phyloP scores from a whole-genome alignment of 2,888 invertebrate genomes.

The Aphidoletes aphidimyza region DNA sequence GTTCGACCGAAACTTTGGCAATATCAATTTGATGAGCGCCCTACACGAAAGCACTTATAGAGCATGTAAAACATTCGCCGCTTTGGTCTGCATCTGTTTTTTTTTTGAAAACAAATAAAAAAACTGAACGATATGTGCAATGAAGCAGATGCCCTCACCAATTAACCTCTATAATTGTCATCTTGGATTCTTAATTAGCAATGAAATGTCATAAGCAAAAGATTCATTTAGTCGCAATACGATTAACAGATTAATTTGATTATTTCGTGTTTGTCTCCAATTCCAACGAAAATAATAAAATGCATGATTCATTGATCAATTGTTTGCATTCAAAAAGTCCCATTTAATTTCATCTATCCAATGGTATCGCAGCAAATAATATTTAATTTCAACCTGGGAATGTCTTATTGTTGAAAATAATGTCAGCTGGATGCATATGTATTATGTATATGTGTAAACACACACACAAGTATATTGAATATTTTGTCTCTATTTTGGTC shows the following conservation, averaged over 20 bases:
- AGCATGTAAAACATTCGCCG: neutral
- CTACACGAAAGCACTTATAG: neutral
- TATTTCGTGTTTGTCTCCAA: no score
- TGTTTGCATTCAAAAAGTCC: no score
- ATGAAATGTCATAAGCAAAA: neutral
- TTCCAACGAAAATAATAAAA: no score
- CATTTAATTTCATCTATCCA: no score
- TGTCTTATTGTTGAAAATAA: neutral
- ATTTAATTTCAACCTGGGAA: neutral
- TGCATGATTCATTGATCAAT: no score
- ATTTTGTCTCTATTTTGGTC: neutral
- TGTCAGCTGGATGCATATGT: neutral
- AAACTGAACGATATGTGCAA: no score
- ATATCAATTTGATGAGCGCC: neutral
- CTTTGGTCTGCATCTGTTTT: neutral
- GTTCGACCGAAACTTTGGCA: neutral
- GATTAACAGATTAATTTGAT: neutral
- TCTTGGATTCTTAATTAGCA: neutral
- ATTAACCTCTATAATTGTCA: constrained; percentile 3
- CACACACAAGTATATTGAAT: no score
- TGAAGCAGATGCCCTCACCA: neutral
- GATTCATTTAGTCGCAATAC: neutral
- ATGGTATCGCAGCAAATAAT: no score
- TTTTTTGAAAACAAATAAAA: neutral
- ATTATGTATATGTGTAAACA: neutral